Evolutionary conservation across 2,113 vertebrate genomes (phyloP).

Genomic region (Ursus arctos): DNA sequence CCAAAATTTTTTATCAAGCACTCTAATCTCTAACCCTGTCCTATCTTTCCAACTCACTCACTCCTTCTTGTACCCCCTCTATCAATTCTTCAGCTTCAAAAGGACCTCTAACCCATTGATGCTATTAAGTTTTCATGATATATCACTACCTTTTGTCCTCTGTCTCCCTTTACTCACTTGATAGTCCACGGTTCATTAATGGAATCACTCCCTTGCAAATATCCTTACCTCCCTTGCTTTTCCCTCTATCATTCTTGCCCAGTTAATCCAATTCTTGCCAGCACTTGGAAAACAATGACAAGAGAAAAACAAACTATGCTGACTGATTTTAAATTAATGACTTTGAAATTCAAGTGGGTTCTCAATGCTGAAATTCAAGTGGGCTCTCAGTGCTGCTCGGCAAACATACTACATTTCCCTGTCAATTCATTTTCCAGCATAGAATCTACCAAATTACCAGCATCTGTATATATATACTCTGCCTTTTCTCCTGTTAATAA

Average conservation of each 20-base stretch:
- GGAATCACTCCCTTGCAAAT: neutral
- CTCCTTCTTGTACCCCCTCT: neutral
- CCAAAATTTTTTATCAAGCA: neutral
- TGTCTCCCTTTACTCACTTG: neutral
- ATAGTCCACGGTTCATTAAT: neutral
- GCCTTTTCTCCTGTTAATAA: neutral
- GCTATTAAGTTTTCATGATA: neutral
- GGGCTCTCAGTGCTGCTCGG: neutral
- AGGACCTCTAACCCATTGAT: neutral
- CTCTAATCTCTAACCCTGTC: neutral
- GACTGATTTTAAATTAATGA: neutral
- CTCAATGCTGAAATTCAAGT: neutral
- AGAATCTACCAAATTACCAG: neutral
- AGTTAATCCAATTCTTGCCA: neutral
- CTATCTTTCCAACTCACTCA: neutral
- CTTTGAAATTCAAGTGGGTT: neutral
- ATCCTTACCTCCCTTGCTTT: neutral
- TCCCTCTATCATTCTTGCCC: neutral
- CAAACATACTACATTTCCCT: neutral
- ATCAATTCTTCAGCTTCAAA: neutral
- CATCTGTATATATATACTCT: neutral
- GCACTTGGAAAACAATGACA: neutral
- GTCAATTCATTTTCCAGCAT: neutral
- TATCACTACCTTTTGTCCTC: neutral
- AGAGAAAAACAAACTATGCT: neutral